A percentile compares a stretch with the other conserved stretches of the same genome.
phyloP scores from a whole-genome alignment of 2,888 invertebrate species.

The Phyto melanocephala region DNA sequence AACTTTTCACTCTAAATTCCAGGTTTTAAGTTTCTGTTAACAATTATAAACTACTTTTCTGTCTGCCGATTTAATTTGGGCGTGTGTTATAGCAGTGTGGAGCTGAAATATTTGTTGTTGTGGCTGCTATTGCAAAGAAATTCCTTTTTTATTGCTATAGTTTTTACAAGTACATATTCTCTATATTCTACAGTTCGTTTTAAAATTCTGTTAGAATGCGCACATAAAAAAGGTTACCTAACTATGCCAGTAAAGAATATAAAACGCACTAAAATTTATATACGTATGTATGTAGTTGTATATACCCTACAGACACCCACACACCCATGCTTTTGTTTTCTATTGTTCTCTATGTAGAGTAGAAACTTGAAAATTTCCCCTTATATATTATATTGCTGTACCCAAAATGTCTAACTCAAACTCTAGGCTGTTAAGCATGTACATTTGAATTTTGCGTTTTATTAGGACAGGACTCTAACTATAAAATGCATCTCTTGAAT shows the following conservation, averaged over 20 bases:
- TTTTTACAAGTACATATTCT: not conserved
- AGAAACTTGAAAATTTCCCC: conserved; percentile 22
- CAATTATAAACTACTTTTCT: too few relatives aligned
- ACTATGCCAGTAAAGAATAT: conserved; percentile 32
- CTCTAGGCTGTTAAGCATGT: not conserved
- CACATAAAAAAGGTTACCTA: conserved; percentile 36
- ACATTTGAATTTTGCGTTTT: not conserved
- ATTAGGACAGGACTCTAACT: conserved; percentile 29
- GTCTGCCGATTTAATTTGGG: conserved; percentile 17
- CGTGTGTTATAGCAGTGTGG: conserved; percentile 53
- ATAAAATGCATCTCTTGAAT: conserved; percentile 19
- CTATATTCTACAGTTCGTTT: not conserved
- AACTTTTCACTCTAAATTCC: too few relatives aligned
- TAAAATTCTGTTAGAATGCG: conserved; percentile 19
- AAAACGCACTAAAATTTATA: conserved; percentile 23
- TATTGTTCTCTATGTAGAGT: not conserved
- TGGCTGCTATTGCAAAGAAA: not conserved
- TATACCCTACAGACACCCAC: not conserved
- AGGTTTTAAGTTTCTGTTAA: too few relatives aligned
- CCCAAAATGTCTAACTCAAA: conserved; percentile 26
- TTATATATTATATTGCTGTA: not conserved
- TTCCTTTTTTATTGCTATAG: not conserved
- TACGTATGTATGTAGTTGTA: not conserved
- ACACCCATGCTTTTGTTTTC: not conserved
- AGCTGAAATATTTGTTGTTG: conserved; percentile 5